These are phyloP conservation scores for Eupeodes luniger DNA, from an alignment of 2,888 invertebrate genomes.

Conservation along the genomic window DNA sequence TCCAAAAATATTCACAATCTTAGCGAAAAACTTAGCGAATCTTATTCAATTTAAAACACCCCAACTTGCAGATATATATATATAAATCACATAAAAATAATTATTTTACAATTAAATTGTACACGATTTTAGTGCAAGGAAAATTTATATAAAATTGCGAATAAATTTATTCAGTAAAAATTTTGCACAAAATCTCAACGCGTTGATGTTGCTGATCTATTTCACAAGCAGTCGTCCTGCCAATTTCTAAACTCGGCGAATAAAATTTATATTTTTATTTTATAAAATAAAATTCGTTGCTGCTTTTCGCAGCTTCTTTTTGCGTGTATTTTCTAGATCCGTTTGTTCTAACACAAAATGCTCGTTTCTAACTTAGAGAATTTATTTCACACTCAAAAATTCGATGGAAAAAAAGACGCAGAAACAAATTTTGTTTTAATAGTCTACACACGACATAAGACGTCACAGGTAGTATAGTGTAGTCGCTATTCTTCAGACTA, in stretches of 20 bases:
- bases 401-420: slow-evolving; percentile 46
- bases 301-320: slow-evolving; percentile 25
- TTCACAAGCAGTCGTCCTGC: slow-evolving; percentile 64
- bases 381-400: slow-evolving; percentile 52
- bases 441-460: slow-evolving; percentile 46
- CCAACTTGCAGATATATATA: background rate
- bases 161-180: slow-evolving; percentile 36
- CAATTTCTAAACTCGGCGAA: slow-evolving; percentile 66
- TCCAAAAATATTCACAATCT: slow-evolving; percentile 1
- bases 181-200: slow-evolving; percentile 1
- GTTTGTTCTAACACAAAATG: slow-evolving; percentile 40
- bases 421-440: slow-evolving; percentile 39
- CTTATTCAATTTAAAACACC: background rate
- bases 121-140: background rate
- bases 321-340: slow-evolving; percentile 27
- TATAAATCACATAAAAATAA: slow-evolving; percentile 11
- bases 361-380: slow-evolving; percentile 41
- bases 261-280: slow-evolving; percentile 68
- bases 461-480: slow-evolving; percentile 60
- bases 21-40: background rate
- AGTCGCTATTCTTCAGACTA: too few species aligned
- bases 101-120: background rate
- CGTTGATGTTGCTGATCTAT: slow-evolving; percentile 57
- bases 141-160: background rate
- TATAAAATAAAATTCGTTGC: slow-evolving; percentile 37